These are phyloP conservation scores for Timema cristinae DNA, from an alignment of 2,888 invertebrate species.

Conservation along the genomic window DNA sequence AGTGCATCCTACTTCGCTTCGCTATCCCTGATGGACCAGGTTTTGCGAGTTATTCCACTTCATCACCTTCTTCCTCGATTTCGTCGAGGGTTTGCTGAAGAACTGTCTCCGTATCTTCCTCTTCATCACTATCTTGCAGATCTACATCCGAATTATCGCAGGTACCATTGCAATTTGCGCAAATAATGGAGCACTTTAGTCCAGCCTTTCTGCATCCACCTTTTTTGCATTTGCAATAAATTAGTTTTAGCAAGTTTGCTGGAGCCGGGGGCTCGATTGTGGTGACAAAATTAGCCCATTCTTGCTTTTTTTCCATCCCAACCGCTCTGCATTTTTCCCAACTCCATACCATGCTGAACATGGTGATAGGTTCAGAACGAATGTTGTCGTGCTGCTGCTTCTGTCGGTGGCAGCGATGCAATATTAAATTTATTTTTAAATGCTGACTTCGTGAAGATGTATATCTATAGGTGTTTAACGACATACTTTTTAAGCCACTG, in stretches of 20 bases:
- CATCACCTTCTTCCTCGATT: constrained; percentile 30
- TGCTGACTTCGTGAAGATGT: neutral
- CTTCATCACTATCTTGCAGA: too few species aligned
- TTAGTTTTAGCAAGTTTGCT: too few species aligned
- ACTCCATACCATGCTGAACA: constrained; percentile 30
- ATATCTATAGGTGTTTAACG: constrained; percentile 7
- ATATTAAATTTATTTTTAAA: neutral
- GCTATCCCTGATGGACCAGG: too few species aligned
- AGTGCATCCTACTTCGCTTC: too few species aligned
- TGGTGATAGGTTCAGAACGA: constrained; percentile 33
- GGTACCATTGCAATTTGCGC: constrained; percentile 30
- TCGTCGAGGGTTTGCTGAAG: constrained; percentile 31
- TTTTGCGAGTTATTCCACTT: constrained; percentile 27
- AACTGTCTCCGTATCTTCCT: too few species aligned
- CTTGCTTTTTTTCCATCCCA: constrained; percentile 30
- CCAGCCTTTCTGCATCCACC: constrained; percentile 27
- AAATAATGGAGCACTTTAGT: constrained; percentile 20
- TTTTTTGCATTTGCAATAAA: too few species aligned
- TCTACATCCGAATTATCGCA: too few species aligned
- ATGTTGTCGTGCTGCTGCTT: constrained; percentile 33
- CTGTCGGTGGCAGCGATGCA: constrained; percentile 17
- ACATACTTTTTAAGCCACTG: constrained; percentile 7
- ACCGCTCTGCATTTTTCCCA: constrained; percentile 21
- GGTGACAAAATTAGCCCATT: constrained; percentile 24
- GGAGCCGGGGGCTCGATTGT: constrained; percentile 21